Conservation (phyloP, 1,140 invertebrate species). For the Zaprionus vittiger region DNA sequence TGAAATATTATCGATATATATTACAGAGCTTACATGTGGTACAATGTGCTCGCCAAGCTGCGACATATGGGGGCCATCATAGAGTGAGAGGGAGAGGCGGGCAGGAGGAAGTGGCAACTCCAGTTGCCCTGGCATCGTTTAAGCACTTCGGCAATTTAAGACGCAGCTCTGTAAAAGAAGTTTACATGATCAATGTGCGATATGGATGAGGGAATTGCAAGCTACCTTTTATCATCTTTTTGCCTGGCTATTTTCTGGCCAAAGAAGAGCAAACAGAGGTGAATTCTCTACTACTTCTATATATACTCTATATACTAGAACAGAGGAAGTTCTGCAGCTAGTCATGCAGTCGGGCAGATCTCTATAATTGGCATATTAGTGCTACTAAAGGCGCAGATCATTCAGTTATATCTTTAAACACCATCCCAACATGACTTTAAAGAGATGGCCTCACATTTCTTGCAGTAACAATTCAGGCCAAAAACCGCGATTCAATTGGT, state of each 20-base stretch:
- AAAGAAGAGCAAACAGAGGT: too few species aligned
- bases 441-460: not conserved
- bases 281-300: too few species aligned
- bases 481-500: not conserved
- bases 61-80: slow-evolving; percentile 38
- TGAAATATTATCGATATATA: slow-evolving; percentile 82
- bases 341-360: not conserved
- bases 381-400: too few species aligned
- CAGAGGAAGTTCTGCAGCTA: too few species aligned
- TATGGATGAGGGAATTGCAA: not conserved
- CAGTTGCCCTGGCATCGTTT: not conserved
- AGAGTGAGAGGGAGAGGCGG: not conserved
- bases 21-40: slow-evolving; percentile 64
- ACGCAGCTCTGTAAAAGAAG: not conserved
- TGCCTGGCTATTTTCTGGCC: too few species aligned
- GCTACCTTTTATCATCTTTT: not conserved
- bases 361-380: not conserved
- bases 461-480: not conserved
- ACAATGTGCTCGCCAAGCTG: slow-evolving; percentile 43
- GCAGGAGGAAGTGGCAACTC: not conserved
- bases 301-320: too few species aligned
- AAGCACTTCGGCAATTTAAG: slow-evolving; percentile 15
- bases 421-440: not conserved
- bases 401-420: not conserved
- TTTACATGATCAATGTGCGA: slow-evolving; percentile 2